phyloP scores from a whole-genome alignment of 2,888 invertebrate species.

The Arctia plantaginis region DNA sequence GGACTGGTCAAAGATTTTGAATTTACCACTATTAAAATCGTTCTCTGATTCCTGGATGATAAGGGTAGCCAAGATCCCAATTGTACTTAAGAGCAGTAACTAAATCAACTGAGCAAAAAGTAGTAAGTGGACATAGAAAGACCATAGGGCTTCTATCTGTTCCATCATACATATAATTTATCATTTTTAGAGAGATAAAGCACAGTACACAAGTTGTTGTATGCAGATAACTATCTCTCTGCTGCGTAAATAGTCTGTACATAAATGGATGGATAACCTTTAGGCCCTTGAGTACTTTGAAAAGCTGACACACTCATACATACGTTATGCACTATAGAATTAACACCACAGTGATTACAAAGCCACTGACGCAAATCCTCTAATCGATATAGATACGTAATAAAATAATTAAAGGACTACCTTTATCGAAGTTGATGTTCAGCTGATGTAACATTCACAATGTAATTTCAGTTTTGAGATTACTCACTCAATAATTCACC shows the following conservation, averaged over 20 bases:
- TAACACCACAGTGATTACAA: constrained; percentile 10
- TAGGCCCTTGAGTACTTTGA: background rate
- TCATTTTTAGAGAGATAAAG: background rate
- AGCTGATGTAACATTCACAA: constrained; percentile 5
- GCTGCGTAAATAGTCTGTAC: background rate
- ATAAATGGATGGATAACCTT: background rate
- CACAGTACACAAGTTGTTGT: background rate
- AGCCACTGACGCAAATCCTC: background rate
- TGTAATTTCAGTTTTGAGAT: constrained; percentile 13
- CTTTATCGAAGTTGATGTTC: constrained; percentile 2
- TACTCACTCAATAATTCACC: constrained; percentile 35
- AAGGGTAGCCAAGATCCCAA: no score
- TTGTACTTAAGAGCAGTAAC: background rate
- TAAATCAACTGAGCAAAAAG: background rate
- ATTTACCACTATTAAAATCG: background rate
- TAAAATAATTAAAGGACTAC: constrained; percentile 8
- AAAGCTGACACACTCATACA: background rate
- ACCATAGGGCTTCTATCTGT: background rate
- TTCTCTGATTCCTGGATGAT: no score
- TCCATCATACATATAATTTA: background rate
- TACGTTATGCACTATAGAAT: background rate
- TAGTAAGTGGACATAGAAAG: background rate
- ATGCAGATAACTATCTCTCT: background rate
- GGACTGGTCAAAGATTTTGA: background rate
- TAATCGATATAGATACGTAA: background rate